These are phyloP conservation scores for Glossosoma conforme DNA, from an alignment of 1,140 invertebrate species.

Conservation along the genomic window DNA sequence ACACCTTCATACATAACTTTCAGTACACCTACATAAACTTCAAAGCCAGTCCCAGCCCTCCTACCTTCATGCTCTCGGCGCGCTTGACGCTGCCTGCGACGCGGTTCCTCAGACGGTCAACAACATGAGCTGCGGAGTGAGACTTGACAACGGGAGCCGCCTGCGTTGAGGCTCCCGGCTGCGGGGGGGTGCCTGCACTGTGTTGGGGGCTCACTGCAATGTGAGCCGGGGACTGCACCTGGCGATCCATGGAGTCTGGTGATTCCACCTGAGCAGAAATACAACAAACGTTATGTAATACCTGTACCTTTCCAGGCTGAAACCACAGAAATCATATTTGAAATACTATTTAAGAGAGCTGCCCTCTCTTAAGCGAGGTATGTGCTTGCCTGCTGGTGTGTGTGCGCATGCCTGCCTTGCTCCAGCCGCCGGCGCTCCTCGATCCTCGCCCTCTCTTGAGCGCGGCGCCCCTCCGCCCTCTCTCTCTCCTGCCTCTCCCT, in stretches of 20 bases:
- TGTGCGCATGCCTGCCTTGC: conserved; percentile 29
- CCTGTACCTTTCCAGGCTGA: no score
- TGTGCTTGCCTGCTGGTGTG: conserved; percentile 8
- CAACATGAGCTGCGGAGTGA: conserved; percentile 61
- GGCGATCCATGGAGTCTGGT: no score
- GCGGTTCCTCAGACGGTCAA: conserved; percentile 63
- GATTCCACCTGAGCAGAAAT: no score
- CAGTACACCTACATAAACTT: no score
- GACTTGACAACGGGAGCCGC: conserved; percentile 41
- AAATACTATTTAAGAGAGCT: no score
- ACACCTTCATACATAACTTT: no score
- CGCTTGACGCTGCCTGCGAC: conserved; percentile 67
- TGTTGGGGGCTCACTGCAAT: not conserved
- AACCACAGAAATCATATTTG: no score
- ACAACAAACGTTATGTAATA: no score
- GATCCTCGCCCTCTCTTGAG: conserved; percentile 42
- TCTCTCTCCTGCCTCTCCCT: conserved; percentile 42
- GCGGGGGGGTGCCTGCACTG: not conserved
- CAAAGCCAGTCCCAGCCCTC: no score
- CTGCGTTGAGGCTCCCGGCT: conserved; percentile 6
- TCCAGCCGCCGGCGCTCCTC: conserved; percentile 40
- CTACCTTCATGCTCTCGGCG: conserved; percentile 84
- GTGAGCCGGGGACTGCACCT: no score
- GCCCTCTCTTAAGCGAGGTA: no score
- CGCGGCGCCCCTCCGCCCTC: conserved; percentile 36